A percentile compares a stretch with the other conserved stretches of the same genome.
These are phyloP conservation scores for Epinotia demarniana DNA, from an alignment of 2,888 invertebrate genomes.

Conservation along the genomic window DNA sequence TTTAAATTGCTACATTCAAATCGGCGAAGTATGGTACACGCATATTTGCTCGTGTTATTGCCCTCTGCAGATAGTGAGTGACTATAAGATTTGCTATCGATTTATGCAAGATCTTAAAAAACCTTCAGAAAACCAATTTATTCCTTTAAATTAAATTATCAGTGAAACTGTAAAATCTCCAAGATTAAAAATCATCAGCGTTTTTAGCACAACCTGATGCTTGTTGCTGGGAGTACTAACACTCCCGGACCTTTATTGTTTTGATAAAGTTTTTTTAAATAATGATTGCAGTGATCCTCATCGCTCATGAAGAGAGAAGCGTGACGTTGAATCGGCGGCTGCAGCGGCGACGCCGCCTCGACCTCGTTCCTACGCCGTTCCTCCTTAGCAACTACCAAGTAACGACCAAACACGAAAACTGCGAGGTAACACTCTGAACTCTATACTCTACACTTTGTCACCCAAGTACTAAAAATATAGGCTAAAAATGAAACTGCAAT, in stretches of 20 bases:
- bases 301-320: constrained; percentile 56
- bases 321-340: constrained; percentile 64
- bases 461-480: constrained; percentile 4
- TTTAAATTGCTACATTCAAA: too few species aligned
- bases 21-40: too few species aligned
- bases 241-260: not conserved
- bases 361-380: constrained; percentile 81
- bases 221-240: not conserved
- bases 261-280: not conserved
- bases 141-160: too few species aligned
- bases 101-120: too few species aligned
- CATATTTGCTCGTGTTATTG: too few species aligned
- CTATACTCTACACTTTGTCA: not conserved
- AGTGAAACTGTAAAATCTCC: too few species aligned
- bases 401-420: constrained; percentile 58
- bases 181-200: too few species aligned
- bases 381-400: constrained; percentile 79
- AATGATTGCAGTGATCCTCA: constrained; percentile 56
- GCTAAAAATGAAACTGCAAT: constrained; percentile 17
- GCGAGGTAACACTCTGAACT: constrained; percentile 70
- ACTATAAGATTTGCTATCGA: too few species aligned
- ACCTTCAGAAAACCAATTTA: too few species aligned
- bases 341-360: constrained; percentile 64
- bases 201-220: too few species aligned
- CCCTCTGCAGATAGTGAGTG: too few species aligned